Conservation (phyloP, 2,888 invertebrate genomes). For the Sclerodermus sp. region DNA sequence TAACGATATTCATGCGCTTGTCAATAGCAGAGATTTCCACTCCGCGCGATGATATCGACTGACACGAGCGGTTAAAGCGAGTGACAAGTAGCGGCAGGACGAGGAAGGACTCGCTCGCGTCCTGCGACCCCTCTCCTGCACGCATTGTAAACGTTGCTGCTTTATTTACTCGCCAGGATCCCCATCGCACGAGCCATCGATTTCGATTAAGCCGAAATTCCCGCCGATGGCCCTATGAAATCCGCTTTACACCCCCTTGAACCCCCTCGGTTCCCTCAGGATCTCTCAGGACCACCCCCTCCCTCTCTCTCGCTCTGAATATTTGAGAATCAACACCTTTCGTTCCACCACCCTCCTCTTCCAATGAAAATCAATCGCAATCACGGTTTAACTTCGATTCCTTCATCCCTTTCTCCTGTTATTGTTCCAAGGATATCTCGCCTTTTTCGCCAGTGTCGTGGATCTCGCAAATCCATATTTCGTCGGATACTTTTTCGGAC, state of each 20-base stretch:
- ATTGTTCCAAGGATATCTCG: no score
- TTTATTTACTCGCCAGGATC: conserved; percentile 25
- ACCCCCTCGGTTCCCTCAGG: neutral
- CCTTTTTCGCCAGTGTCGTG: no score
- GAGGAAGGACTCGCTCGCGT: conserved; percentile 12
- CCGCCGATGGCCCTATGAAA: neutral
- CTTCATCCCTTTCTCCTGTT: no score
- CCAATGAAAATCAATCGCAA: no score
- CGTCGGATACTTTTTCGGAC: no score
- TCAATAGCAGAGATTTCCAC: conserved; percentile 54
- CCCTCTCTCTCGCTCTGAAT: conserved; percentile 22
- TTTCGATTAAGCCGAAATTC: conserved; percentile 25
- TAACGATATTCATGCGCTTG: conserved; percentile 50
- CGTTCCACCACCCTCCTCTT: no score
- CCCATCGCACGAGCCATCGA: conserved; percentile 35
- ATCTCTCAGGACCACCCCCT: neutral
- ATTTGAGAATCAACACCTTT: conserved; percentile 3
- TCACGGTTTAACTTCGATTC: no score
- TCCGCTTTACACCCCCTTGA: conserved; percentile 7
- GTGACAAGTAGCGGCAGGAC: conserved; percentile 35
- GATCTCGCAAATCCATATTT: no score
- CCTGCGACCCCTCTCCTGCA: conserved; percentile 9
- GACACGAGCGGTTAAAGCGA: conserved; percentile 40
- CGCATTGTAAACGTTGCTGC: conserved; percentile 36
- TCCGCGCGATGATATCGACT: conserved; percentile 41